Conservation (phyloP, 2,888 invertebrate genomes). For the Entomobrya multifasciata region DNA sequence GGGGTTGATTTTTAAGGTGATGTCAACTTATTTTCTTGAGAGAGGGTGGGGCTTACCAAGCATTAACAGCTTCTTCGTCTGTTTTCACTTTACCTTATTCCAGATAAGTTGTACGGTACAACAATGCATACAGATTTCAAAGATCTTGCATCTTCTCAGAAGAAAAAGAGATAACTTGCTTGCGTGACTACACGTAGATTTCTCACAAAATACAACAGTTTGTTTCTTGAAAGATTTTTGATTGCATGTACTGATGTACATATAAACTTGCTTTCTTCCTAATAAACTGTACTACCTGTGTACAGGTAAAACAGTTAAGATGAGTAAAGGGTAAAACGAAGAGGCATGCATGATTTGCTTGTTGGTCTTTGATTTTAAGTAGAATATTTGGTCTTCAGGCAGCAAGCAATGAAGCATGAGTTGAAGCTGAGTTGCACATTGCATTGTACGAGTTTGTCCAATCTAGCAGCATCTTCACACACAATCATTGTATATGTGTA, state of each 20-base stretch:
- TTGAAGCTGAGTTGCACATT: too few relatives aligned
- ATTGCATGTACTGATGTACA: too few relatives aligned
- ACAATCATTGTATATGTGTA: not conserved
- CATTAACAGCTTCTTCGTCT: too few relatives aligned
- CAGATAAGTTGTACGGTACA: too few relatives aligned
- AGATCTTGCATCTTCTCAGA: not conserved
- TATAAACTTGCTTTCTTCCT: not conserved
- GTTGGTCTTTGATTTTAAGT: constrained; percentile 9
- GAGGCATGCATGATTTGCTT: constrained; percentile 3
- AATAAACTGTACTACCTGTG: not conserved
- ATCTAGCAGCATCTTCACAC: not conserved
- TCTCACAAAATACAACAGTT: not conserved
- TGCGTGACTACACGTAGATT: constrained; percentile 12
- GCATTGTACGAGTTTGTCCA: not conserved
- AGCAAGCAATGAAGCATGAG: too few relatives aligned
- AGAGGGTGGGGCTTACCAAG: too few relatives aligned
- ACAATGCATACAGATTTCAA: too few relatives aligned
- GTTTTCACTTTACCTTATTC: too few relatives aligned
- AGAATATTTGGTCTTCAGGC: not conserved
- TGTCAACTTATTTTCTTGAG: too few relatives aligned
- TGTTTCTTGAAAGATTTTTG: not conserved
- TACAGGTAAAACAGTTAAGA: constrained; percentile 18
- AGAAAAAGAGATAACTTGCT: not conserved
- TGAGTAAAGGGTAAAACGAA: not conserved
- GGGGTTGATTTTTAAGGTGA: too few relatives aligned